These are phyloP conservation scores for Standfussiana lucernea DNA, from an alignment of 2,888 invertebrate genomes.

Conservation along the genomic window DNA sequence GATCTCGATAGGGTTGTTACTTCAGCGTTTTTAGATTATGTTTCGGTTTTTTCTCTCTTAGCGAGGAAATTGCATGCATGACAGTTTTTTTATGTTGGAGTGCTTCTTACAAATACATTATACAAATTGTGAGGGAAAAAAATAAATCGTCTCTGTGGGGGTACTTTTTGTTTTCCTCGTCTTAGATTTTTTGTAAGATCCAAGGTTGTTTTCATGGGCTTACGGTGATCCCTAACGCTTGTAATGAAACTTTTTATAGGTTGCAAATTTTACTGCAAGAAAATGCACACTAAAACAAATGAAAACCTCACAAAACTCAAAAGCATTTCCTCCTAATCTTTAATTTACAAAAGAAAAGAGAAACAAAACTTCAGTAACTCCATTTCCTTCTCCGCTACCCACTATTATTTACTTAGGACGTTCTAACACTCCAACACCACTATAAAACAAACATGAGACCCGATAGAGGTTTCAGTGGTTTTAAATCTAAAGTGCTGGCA, in stretches of 20 bases:
- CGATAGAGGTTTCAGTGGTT: constrained; percentile 51
- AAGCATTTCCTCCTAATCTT: neutral
- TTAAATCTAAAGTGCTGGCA: constrained; percentile 65
- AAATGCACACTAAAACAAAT: neutral
- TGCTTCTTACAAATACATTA: constrained; percentile 51
- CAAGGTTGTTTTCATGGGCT: neutral
- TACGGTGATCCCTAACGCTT: neutral
- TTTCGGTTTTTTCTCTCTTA: constrained; percentile 69
- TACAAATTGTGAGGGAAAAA: constrained; percentile 44
- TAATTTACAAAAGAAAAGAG: constrained; percentile 13
- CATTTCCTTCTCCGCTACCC: constrained; percentile 22
- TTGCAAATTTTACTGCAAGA: neutral
- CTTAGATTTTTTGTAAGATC: neutral
- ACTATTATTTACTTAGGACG: constrained; percentile 42
- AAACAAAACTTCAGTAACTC: constrained; percentile 2
- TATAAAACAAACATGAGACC: constrained; percentile 54
- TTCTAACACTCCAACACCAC: constrained; percentile 22
- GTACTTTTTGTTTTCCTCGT: constrained; percentile 6
- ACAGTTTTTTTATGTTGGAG: constrained; percentile 64
- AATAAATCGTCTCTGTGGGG: constrained; percentile 29
- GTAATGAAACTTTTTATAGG: neutral
- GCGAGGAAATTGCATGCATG: constrained; percentile 69
- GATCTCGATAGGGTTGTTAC: constrained; percentile 80
- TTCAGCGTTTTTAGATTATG: constrained; percentile 72
- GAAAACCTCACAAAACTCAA: neutral